phyloP scores from a whole-genome alignment of 2,888 invertebrate species.

The Escarpia spicata region DNA sequence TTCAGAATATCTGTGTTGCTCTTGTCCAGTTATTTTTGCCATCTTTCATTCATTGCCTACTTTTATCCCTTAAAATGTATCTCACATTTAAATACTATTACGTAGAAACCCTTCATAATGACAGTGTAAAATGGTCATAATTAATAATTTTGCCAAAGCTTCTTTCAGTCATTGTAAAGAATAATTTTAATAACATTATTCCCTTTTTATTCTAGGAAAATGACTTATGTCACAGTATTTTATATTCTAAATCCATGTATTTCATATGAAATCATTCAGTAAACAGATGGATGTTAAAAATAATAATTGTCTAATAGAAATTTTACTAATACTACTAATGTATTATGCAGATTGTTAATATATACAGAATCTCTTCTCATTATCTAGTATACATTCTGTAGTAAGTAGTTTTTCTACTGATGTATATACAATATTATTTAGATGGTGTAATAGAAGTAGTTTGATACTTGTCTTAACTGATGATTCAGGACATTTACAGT shows the following conservation, averaged over 20 bases:
- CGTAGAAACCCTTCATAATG: background rate
- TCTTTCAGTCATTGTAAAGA: background rate
- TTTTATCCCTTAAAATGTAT: background rate
- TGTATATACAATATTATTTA: background rate
- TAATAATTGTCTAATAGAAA: background rate
- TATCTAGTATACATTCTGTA: background rate
- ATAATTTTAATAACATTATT: background rate
- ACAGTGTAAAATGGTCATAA: background rate
- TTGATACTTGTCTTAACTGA: background rate
- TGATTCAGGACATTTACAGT: background rate
- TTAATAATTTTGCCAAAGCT: background rate
- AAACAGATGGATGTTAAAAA: background rate
- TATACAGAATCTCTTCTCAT: background rate
- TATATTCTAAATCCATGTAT: background rate
- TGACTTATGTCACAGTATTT: background rate
- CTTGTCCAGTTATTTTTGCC: background rate
- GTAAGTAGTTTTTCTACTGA: background rate
- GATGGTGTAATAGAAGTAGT: background rate
- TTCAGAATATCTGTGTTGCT: background rate
- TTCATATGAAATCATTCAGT: background rate
- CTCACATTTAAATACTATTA: too few species aligned
- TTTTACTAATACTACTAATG: background rate
- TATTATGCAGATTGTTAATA: constrained; percentile 13
- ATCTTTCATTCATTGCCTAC: background rate
- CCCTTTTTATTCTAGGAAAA: background rate